Percentiles rank a stretch among this genome's conserved stretches.
Evolutionary conservation across 2,888 invertebrate species (phyloP).

Genomic region (Molanna angustata): DNA sequence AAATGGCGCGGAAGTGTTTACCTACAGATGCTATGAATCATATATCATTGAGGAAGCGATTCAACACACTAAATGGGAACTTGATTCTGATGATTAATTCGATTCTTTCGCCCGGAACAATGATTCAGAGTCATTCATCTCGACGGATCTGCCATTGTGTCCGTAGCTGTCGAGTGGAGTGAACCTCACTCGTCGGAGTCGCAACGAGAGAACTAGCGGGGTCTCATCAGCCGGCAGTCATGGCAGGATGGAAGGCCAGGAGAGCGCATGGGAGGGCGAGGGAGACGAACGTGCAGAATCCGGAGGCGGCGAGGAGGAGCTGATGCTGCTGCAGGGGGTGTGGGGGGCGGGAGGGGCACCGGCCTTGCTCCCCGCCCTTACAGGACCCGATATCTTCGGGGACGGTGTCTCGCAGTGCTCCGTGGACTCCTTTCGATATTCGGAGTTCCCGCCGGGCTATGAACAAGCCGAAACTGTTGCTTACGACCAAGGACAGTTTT

Average conservation of each 20-base stretch:
- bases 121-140: background rate
- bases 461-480: background rate
- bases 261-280: slow-evolving; percentile 22
- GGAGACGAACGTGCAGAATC: background rate
- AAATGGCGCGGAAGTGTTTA: too few species aligned
- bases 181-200: too few species aligned
- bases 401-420: background rate
- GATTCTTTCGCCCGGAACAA: too few species aligned
- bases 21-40: too few species aligned
- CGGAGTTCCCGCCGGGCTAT: background rate
- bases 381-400: slow-evolving; percentile 15
- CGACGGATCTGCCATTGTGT: slow-evolving; percentile 2
- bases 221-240: slow-evolving; percentile 17
- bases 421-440: background rate
- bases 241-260: slow-evolving; percentile 29
- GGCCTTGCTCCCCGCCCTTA: slow-evolving; percentile 17
- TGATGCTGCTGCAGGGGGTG: slow-evolving; percentile 28
- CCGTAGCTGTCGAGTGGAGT: background rate
- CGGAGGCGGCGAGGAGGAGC: slow-evolving; percentile 19
- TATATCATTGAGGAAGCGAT: too few species aligned
- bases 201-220: slow-evolving; percentile 1
- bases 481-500: background rate
- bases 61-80: too few species aligned
- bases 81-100: too few species aligned
- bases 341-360: slow-evolving; percentile 26